These are phyloP conservation scores for Cacatua alba DNA, from an alignment of 2,113 vertebrate genomes.

Conservation along the genomic window DNA sequence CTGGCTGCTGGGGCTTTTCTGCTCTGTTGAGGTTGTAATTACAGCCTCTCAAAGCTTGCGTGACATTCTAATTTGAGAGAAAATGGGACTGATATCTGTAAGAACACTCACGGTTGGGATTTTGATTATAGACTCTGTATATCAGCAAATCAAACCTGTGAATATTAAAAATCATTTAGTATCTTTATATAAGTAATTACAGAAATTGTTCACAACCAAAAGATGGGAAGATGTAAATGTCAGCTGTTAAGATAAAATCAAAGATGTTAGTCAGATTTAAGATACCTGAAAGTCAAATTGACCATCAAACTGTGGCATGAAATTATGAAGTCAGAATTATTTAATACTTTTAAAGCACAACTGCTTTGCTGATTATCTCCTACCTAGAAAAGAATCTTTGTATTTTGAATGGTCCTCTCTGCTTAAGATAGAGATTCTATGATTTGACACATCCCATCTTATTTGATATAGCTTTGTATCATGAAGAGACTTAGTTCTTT, in stretches of 20 bases:
- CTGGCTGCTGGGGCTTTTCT: conserved; percentile 73
- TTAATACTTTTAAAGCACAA: not conserved
- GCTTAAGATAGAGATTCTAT: not conserved
- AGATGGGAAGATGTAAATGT: conserved; percentile 60
- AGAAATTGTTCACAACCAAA: conserved; percentile 22
- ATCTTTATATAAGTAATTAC: conserved; percentile 50
- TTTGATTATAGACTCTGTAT: conserved; percentile 56
- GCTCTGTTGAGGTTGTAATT: conserved; percentile 77
- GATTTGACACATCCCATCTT: not conserved
- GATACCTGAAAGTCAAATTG: conserved; percentile 60
- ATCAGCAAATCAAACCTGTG: conserved; percentile 60
- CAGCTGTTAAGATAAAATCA: conserved; percentile 50
- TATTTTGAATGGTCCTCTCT: not conserved
- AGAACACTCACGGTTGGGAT: conserved; percentile 59
- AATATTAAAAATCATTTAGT: conserved; percentile 60
- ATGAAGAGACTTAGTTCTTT: not conserved
- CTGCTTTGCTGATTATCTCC: not conserved
- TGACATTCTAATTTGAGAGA: conserved; percentile 78
- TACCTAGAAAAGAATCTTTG: not conserved
- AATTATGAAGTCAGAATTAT: conserved; percentile 34
- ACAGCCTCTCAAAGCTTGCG: conserved; percentile 75
- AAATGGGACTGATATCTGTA: conserved; percentile 76
- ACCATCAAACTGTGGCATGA: conserved; percentile 43
- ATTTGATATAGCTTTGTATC: not conserved
- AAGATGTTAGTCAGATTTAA: conserved; percentile 59